Conservation (phyloP, 2,888 invertebrate genomes). For the Congeria kusceri region DNA sequence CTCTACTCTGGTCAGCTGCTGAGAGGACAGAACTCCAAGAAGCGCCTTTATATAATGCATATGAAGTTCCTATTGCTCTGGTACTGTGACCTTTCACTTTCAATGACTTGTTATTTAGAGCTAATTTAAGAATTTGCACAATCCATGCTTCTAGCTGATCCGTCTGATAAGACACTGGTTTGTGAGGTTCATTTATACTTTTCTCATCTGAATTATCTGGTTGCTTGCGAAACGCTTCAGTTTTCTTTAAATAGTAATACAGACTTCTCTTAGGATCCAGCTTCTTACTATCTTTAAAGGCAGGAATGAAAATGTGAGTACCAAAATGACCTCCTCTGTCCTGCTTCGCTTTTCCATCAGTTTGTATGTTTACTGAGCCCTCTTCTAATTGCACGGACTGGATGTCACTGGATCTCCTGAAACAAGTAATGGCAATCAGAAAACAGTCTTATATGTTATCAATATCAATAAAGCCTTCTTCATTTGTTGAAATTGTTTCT, state of each 20-base stretch:
- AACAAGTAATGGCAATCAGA: slow-evolving; percentile 20
- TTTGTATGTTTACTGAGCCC: slow-evolving; percentile 15
- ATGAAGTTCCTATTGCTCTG: slow-evolving; percentile 46
- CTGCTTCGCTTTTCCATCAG: slow-evolving; percentile 11
- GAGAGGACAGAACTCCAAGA: slow-evolving; percentile 27
- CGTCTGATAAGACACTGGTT: slow-evolving; percentile 25
- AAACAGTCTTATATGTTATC: slow-evolving; percentile 16
- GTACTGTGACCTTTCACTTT: slow-evolving; percentile 40
- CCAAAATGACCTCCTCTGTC: slow-evolving; percentile 6
- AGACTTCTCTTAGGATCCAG: slow-evolving; percentile 11
- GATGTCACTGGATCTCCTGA: slow-evolving; percentile 20
- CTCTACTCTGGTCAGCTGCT: slow-evolving; percentile 36
- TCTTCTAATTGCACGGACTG: slow-evolving; percentile 24
- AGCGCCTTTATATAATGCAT: slow-evolving; percentile 42
- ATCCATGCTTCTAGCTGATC: slow-evolving; percentile 38
- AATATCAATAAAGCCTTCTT: background rate
- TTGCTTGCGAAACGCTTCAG: background rate
- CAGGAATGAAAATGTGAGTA: background rate
- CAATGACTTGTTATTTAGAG: slow-evolving; percentile 25
- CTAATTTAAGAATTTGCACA: slow-evolving; percentile 34
- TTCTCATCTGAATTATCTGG: background rate
- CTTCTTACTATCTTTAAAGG: background rate
- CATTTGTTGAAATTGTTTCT: slow-evolving; percentile 11
- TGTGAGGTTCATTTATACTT: slow-evolving; percentile 11
- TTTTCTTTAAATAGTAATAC: slow-evolving; percentile 10